phyloP scores from a whole-genome alignment of 2,797 vertebrate genomes.

The Phrynocephalus vlangalii region DNA sequence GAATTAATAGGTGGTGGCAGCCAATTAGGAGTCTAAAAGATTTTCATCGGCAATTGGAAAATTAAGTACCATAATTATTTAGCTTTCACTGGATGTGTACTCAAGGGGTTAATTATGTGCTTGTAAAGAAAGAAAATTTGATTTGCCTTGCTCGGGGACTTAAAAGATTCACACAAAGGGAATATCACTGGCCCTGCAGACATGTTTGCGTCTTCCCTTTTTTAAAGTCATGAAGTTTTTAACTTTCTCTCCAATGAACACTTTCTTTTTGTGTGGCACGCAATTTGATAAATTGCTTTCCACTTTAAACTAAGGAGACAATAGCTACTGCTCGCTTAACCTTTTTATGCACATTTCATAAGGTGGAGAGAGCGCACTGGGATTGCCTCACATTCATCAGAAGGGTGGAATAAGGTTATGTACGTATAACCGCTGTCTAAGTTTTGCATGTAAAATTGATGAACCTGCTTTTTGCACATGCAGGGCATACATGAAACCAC shows the following conservation, averaged over 20 bases:
- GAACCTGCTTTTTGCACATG: neutral
- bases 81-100: conserved; percentile 51
- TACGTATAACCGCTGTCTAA: neutral
- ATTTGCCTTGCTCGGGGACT: conserved; percentile 19
- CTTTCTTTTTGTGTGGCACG: neutral
- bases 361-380: neutral
- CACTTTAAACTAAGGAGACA: neutral
- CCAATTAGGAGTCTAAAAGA: conserved; percentile 54
- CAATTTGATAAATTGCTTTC: neutral
- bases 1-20: conserved; percentile 42
- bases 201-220: neutral
- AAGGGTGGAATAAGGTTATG: neutral
- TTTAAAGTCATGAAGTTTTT: neutral
- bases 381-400: neutral
- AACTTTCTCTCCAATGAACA: neutral
- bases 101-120: conserved; percentile 51
- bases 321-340: neutral
- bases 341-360: neutral
- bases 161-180: neutral
- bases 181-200: neutral
- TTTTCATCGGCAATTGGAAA: conserved; percentile 52
- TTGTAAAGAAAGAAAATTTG: conserved; percentile 34
- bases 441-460: neutral
- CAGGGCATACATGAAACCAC: neutral
- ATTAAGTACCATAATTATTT: conserved; percentile 46